Evolutionary conservation across 2,113 vertebrate genomes (phyloP).

Genomic region (Pimephales promelas): DNA sequence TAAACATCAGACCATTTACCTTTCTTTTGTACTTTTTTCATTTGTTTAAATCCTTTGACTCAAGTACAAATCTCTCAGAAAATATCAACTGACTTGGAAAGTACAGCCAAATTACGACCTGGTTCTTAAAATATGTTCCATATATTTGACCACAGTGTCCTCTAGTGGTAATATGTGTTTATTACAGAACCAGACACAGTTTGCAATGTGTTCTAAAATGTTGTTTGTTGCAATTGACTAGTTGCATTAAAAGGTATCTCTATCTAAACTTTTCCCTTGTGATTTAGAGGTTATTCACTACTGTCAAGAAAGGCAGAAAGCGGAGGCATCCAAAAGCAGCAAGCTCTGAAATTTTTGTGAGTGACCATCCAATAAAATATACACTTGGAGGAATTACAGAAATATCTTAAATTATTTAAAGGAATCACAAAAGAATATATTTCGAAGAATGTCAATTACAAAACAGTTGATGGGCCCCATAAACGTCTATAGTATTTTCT

Average conservation of each 20-base stretch:
- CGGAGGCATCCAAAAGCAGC: not conserved
- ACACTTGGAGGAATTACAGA: not conserved
- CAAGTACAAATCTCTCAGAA: not conserved
- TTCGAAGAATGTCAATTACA: no score
- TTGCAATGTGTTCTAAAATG: not conserved
- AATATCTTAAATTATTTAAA: not conserved
- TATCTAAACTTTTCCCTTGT: not conserved
- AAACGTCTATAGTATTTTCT: no score
- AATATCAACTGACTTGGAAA: not conserved
- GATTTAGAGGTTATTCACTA: no score
- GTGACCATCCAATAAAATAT: not conserved
- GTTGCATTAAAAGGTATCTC: not conserved
- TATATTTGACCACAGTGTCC: conserved; percentile 21
- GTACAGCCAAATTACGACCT: not conserved
- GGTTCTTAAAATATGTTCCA: not conserved
- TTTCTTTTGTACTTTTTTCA: not conserved
- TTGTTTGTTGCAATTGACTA: not conserved
- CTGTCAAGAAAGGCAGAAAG: not conserved
- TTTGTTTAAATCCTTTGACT: not conserved
- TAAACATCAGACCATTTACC: not conserved
- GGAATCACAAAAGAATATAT: no score
- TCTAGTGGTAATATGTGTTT: conserved; percentile 36
- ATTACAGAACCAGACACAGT: conserved; percentile 8
- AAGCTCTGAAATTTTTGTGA: not conserved
- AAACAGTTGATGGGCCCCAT: no score